Evolutionary conservation across 2,888 invertebrate genomes (phyloP), one percentile per base, ranked within the genome.

Genomic region (Achlya flavicornis): DNA sequence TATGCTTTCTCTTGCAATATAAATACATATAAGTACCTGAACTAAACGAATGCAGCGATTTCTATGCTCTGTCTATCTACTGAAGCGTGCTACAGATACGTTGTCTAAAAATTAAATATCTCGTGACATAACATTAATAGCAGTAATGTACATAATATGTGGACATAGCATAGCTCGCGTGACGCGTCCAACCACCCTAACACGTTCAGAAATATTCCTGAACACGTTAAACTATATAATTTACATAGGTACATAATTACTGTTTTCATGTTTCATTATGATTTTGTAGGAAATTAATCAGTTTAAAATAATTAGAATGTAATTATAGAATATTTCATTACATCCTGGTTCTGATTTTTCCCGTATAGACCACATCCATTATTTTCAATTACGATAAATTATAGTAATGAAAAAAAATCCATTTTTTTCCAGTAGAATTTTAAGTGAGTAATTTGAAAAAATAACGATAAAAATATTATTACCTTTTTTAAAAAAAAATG

Each of bases 1-100:
- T 41, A 70, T 67, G 67, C 62, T 57, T 62, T 41, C 32, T 16
- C 58, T 11, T 43, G 19, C 16, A 61, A n/a, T 61, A 61, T 41
- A 43, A 61, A n/a, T 61, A 14, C 4, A 12, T 58, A 33, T 26
- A 14, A 33, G 8, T 32, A 48, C 16, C 48, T 48, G 48, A 48
- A 48, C 16, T 16, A 48, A 16, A 10, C 1, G 16, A 41, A 12
- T 41, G 12, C 12, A 41, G 12, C 12, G 12, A 12, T 41, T 12
- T 12, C 41, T 41, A 41, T 41, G 41, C 12, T 41, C 3, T 41
- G 7, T 46, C 4, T n/a, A 4, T 6, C 1, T 46, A 46, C 43
- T 46, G n/a, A 46, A 1, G 46, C 41, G 41, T 41, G 41, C 4
- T 41, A 41, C 3, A 41, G 41, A 41, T 41, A 41, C 3, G 0